Base-by-base conservation (phyloP, 2,888 invertebrate genomes). In the Eupithecia vulgata region DNA sequence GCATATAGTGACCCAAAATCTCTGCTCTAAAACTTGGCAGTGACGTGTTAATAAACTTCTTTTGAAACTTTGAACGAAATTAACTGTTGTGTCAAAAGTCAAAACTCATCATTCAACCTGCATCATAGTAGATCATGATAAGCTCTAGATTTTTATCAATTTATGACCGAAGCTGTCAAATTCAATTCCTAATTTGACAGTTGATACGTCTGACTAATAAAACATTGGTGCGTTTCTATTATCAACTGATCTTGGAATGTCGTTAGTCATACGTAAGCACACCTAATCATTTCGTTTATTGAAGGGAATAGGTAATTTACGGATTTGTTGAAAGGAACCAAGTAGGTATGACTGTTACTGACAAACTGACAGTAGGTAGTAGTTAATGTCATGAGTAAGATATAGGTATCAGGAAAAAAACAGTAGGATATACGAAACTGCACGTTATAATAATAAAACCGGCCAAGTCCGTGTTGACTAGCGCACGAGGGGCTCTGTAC, bases 211-310 rank as follows among this genome's bases (percentile, higher is more conserved):
- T 62, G 61, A 52, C 62, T 61, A 71, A 68, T 68, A 42, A 57
- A 67, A 34, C 42, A 64, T 70, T 57, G 42, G 45, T 67, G 34
- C 12, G 1, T 15, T 35, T 40, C 15, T 15, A 40, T 66, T 68
- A 71, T 71, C 65, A 65, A 42, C 35, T 62, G 67, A 71, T 71
- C 68, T 71, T 45, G 71, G 68, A 66, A 69, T 74, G 66, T 25
- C 42, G 68, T 71, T 74, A 74, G 74, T 71, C 74, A 74, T 65
- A 42, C 65, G 21, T 40, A 30, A 37, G 35, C 68, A 65, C 42
- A 37, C 61, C 65, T 68, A 71, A 66, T 74, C 68, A 71, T 74
- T 71, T 61, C 57, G 48, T 68, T 68, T 68, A 71, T 67, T 68
- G 74, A 66, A 71, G 68, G 74, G 71, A 71, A 67, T 67, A 64